Base-by-base conservation (phyloP, 1,140 invertebrate species). In the Aphelinus atriplicis region DNA sequence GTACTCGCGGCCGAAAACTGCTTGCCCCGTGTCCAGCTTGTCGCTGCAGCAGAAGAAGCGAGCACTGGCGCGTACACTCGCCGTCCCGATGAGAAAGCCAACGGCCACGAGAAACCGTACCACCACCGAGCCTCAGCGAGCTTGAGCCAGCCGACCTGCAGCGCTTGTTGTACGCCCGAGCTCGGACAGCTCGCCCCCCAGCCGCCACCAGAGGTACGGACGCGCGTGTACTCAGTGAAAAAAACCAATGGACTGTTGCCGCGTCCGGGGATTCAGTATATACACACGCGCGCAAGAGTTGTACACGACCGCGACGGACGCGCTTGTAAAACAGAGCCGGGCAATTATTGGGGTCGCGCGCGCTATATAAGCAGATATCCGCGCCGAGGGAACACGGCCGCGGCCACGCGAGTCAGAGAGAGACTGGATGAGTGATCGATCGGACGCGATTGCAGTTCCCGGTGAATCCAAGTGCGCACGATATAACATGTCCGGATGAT, bases 151-250 rank as follows among this genome's bases (percentile, higher is more conserved):
- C 51, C 48, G 63, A 2, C 67, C 26, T 7, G 47, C 26, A 53
- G 4, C 55, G 53, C 46, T 46, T 26, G 6, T 26, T 73, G 46
- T 66, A 77, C 78, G 81, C 80, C 26, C 26, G 69, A 80, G 78
- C 78, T 82, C 80, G 76, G 67, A 78, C 72, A 78, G 80, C 78
- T 80, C 26, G 26, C 26, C 26, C 26, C 26, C 26, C 26, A 26
- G 26, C 26, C 26, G 26, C 26, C 26, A 26, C 26, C 26, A 26
- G 26, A 26, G 26, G 26, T 26, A 26, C 26, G 26, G 26, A 26
- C 26, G 26, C 26, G 26, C 26, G 26, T 26, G 43, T 4, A 48
- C 61, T 5, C 42, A 63, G 7, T 7, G 3, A 10, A 48, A 63
- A 45, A 46, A 45, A 26, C 26, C 26, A 53, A 9, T 9, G 9